Percentiles rank a stretch among this genome's conserved stretches.
These are phyloP conservation scores for Typhlichthys eigenmanni DNA, from an alignment of 2,797 vertebrate genomes.

Conservation along the genomic window DNA sequence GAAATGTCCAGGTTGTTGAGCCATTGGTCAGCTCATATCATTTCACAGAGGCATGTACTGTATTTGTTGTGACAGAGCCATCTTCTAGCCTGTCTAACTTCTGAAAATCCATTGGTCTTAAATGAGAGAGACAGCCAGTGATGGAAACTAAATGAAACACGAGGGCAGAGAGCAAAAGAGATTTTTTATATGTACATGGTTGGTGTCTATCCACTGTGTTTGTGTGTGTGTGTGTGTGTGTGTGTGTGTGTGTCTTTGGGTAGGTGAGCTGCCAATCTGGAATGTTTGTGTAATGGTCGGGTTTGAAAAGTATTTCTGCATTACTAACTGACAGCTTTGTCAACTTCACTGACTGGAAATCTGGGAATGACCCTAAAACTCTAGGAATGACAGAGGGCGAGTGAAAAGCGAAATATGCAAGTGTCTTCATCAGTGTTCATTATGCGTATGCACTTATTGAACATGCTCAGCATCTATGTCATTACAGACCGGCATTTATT, in stretches of 20 bases:
- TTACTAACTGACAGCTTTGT: conserved; percentile 45
- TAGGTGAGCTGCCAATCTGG: not conserved
- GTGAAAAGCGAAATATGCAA: not conserved
- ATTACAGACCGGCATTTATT: too few species aligned
- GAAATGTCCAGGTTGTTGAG: conserved; percentile 19
- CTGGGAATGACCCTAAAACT: conserved; percentile 39
- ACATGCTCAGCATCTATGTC: too few species aligned
- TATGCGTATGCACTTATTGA: too few species aligned
- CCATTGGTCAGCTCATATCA: conserved; percentile 39
- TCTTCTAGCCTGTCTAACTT: conserved; percentile 36
- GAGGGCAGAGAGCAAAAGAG: not conserved
- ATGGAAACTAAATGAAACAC: not conserved
- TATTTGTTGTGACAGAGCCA: conserved; percentile 32
- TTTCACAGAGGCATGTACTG: conserved; percentile 39
- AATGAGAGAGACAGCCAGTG: conserved; percentile 35
- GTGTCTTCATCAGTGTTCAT: too few species aligned
- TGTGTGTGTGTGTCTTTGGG: not conserved
- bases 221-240: conserved; percentile 2
- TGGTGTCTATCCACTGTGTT: conserved; percentile 12
- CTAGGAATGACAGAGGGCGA: not conserved
- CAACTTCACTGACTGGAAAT: conserved; percentile 54
- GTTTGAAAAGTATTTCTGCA: conserved; percentile 36
- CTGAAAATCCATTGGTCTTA: conserved; percentile 36
- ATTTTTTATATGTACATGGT: not conserved
- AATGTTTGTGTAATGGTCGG: conserved; percentile 49